Percentiles rank a stretch among this genome's conserved stretches.
Evolutionary conservation across 2,888 invertebrate genomes (phyloP).

Genomic region (Dicyrtoma fusca): DNA sequence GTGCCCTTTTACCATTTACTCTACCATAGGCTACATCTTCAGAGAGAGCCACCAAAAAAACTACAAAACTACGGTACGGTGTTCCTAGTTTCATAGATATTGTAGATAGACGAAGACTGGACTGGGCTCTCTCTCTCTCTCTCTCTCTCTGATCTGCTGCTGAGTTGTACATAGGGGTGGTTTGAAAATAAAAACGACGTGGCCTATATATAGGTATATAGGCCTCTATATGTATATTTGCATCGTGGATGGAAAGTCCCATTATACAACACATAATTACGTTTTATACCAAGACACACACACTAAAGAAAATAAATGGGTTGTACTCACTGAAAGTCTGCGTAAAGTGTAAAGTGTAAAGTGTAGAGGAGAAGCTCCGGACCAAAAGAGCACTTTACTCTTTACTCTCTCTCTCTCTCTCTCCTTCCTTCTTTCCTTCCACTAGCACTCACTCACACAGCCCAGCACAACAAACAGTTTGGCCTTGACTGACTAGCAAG

Average conservation of each 20-base stretch:
- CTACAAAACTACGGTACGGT: too few species aligned
- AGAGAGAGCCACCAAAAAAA: too few species aligned
- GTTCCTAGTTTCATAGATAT: too few species aligned
- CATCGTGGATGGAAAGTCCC: neutral
- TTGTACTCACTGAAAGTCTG: neutral
- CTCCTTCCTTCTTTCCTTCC: too few species aligned
- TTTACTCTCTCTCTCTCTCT: constrained; percentile 1
- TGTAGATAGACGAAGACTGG: too few species aligned
- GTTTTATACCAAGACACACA: constrained; percentile 7
- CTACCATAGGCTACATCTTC: too few species aligned
- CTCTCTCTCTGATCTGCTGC: too few species aligned
- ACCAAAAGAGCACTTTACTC: constrained; percentile 26
- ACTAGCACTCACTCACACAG: too few species aligned
- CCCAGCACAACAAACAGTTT: constrained; percentile 20
- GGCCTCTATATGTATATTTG: neutral
- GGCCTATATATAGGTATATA: too few species aligned
- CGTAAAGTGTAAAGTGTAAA: constrained; percentile 2
- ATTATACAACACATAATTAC: neutral
- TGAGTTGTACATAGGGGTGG: constrained; percentile 19
- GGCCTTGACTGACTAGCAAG: constrained; percentile 36
- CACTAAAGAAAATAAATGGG: constrained; percentile 13
- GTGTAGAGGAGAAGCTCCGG: too few species aligned
- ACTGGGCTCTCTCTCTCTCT: too few species aligned
- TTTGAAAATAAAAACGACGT: constrained; percentile 1
- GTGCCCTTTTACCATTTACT: too few species aligned